These are phyloP conservation scores for Athalia circularis DNA, from an alignment of 2,888 invertebrate species.

Conservation along the genomic window DNA sequence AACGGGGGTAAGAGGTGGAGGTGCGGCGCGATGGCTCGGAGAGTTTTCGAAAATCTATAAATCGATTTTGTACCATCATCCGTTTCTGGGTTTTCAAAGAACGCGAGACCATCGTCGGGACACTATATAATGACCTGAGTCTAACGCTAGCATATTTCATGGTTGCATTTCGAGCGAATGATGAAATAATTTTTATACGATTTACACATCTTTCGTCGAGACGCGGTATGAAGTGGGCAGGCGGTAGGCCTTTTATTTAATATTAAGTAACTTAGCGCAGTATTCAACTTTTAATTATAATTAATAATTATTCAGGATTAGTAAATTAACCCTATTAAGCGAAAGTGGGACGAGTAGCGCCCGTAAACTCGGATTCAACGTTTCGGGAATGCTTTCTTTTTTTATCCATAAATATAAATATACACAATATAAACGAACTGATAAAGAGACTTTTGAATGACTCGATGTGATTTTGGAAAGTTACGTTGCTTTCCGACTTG, in stretches of 20 bases:
- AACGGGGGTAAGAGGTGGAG: slow-evolving; percentile 36
- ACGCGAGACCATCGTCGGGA: slow-evolving; percentile 40
- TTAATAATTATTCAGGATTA: slow-evolving; percentile 39
- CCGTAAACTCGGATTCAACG: slow-evolving; percentile 72
- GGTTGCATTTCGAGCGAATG: slow-evolving; percentile 1
- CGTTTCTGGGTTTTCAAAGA: slow-evolving; percentile 42
- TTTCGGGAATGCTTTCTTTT: slow-evolving; percentile 53
- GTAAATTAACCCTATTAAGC: slow-evolving; percentile 29
- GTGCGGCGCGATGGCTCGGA: slow-evolving; percentile 41
- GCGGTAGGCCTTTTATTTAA: slow-evolving; percentile 38
- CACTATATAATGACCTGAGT: slow-evolving; percentile 46
- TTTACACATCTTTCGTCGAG: not conserved
- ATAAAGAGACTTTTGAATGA: slow-evolving; percentile 39
- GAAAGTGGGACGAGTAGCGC: slow-evolving; percentile 46
- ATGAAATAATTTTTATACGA: not conserved
- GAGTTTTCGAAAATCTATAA: slow-evolving; percentile 39
- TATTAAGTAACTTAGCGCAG: slow-evolving; percentile 38
- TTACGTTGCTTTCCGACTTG: slow-evolving; percentile 72
- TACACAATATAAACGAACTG: slow-evolving; percentile 18
- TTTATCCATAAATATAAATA: slow-evolving; percentile 8
- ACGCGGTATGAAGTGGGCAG: slow-evolving; percentile 35
- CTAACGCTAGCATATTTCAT: slow-evolving; percentile 43
- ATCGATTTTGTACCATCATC: not conserved
- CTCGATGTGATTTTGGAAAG: slow-evolving; percentile 55
- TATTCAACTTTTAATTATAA: slow-evolving; percentile 35